These are phyloP conservation scores for Kryptolebias ocellatus DNA, from an alignment of 2,797 vertebrate genomes.

Conservation along the genomic window DNA sequence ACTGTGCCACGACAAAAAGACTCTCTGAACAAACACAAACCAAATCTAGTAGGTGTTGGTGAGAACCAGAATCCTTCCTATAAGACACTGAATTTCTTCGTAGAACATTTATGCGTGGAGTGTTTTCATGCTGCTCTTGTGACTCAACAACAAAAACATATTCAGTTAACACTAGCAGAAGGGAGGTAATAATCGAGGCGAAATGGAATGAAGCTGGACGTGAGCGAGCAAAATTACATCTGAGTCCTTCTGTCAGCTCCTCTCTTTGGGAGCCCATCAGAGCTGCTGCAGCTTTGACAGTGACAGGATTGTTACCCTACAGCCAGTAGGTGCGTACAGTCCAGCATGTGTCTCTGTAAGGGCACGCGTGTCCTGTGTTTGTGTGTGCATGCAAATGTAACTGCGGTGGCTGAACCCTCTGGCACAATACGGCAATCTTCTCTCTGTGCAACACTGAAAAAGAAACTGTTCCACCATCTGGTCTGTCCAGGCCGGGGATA, in stretches of 20 bases:
- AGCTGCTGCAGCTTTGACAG: conserved; percentile 35
- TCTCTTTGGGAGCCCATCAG: conserved; percentile 42
- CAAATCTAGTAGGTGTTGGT: conserved; percentile 35
- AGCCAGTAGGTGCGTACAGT: conserved; percentile 20
- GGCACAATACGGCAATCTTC: conserved; percentile 66
- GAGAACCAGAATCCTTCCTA: not conserved
- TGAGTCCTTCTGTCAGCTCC: conserved; percentile 23
- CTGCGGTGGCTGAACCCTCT: conserved; percentile 58
- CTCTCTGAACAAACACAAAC: conserved; percentile 13
- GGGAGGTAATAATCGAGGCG: conserved; percentile 18
- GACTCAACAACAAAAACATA: conserved; percentile 40
- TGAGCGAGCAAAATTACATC: conserved; percentile 41
- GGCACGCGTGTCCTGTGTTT: not conserved
- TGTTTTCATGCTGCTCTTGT: conserved; percentile 28
- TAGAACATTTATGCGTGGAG: not conserved
- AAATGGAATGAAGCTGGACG: conserved; percentile 48
- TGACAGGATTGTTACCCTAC: conserved; percentile 32
- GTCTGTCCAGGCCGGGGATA: conserved; percentile 32
- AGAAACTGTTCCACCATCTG: conserved; percentile 54
- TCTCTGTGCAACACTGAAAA: conserved; percentile 54
- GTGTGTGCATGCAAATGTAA: conserved; percentile 31
- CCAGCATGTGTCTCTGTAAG: conserved; percentile 19
- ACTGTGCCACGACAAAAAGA: conserved; percentile 36
- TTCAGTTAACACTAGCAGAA: conserved; percentile 41
- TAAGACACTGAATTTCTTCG: not conserved